phyloP scores from a whole-genome alignment of 2,797 vertebrate species.

The Glyptemys insculpta region DNA sequence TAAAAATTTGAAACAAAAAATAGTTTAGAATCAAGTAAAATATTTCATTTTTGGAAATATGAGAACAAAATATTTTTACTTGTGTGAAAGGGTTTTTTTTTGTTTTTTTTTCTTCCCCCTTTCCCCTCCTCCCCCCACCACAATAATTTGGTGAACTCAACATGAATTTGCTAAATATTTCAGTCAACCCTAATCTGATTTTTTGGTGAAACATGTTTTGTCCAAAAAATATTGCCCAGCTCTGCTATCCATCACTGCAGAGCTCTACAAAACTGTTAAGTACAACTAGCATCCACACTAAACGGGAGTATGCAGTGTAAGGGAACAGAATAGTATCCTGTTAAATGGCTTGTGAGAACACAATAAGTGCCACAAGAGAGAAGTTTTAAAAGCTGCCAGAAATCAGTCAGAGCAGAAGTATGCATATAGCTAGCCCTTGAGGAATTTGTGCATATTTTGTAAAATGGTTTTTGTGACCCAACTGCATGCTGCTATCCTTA shows the following conservation, averaged over 20 bases:
- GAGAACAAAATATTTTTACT: too few species aligned
- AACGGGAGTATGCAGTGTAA: neutral
- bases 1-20: too few species aligned
- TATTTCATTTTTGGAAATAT: too few species aligned
- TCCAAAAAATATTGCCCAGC: too few species aligned
- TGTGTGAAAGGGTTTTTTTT: neutral
- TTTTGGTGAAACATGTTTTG: neutral
- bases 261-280: constrained; percentile 18
- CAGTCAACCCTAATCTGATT: neutral
- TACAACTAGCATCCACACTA: neutral
- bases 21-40: too few species aligned
- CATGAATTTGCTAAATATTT: neutral
- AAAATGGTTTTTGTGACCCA: neutral
- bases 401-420: neutral
- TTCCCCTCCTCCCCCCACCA: too few species aligned
- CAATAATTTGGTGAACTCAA: neutral
- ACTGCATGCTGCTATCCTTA: neutral
- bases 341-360: neutral
- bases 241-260: too few species aligned
- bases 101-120: too few species aligned
- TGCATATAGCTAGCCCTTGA: fast-evolving
- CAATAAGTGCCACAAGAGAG: too few species aligned
- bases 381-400: neutral
- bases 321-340: neutral
- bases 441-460: fast-evolving